phyloP scores from a whole-genome alignment of 2,888 invertebrate species.

The Cantharis nigra region DNA sequence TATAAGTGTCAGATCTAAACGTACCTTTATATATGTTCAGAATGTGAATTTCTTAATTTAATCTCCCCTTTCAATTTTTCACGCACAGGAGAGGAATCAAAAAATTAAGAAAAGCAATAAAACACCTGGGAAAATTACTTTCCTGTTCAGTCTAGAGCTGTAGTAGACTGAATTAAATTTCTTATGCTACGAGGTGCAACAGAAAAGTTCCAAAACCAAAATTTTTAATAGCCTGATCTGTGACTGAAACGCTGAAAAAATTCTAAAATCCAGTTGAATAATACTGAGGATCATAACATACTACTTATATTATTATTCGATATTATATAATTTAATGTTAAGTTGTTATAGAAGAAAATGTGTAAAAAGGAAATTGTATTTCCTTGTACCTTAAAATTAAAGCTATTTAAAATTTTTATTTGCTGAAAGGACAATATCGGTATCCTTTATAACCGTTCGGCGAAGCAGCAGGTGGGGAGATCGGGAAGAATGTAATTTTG shows the following conservation, averaged over 20 bases:
- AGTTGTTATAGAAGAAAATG: not conserved
- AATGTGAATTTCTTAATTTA: constrained; percentile 40
- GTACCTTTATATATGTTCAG: constrained; percentile 41
- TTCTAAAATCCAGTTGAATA: not conserved
- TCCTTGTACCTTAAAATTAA: not conserved
- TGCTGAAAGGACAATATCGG: constrained; percentile 16
- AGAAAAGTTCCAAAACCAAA: not conserved
- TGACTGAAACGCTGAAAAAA: no score
- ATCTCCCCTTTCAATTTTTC: not conserved
- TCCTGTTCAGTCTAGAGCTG: not conserved
- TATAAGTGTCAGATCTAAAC: no score
- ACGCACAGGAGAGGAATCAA: not conserved
- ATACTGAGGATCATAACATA: not conserved
- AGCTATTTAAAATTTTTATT: constrained; percentile 18
- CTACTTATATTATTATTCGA: not conserved
- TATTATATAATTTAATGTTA: not conserved
- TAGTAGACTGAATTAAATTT: not conserved
- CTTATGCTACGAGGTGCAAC: not conserved
- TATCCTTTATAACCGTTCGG: constrained; percentile 20
- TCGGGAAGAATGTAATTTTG: constrained; percentile 56
- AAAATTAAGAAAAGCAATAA: not conserved
- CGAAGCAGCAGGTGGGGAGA: constrained; percentile 44
- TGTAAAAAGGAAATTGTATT: not conserved
- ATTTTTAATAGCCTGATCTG: no score
- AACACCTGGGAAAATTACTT: not conserved